A percentile compares a stretch with the other conserved stretches of the same genome.
Evolutionary conservation across 2,888 invertebrate genomes (phyloP).

Genomic region (Eristalinus aeneus): DNA sequence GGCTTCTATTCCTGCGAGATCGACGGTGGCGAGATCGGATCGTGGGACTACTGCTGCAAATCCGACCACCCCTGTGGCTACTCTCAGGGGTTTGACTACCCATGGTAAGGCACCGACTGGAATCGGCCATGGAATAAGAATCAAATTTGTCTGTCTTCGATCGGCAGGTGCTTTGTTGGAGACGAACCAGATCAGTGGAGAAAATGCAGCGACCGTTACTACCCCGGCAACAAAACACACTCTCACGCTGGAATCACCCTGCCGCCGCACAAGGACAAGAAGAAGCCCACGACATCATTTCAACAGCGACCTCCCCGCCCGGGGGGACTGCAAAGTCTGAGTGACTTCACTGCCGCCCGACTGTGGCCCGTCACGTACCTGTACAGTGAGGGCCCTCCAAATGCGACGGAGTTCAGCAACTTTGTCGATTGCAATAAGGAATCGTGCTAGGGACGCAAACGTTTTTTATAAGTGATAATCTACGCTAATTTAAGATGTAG

Average conservation of each 20-base stretch:
- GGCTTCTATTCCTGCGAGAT: conserved; percentile 93
- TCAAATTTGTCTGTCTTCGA: neutral
- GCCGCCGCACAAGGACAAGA: conserved; percentile 77
- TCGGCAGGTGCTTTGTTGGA: conserved; percentile 91
- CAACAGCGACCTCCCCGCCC: conserved; percentile 79
- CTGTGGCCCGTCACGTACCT: conserved; percentile 91
- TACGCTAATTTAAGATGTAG: conserved; percentile 55
- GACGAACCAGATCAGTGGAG: conserved; percentile 90
- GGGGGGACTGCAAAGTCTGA: conserved; percentile 78
- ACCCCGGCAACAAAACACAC: conserved; percentile 81
- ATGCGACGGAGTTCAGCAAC: conserved; percentile 83
- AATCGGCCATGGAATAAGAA: too few species aligned
- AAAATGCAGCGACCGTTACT: conserved; percentile 92
- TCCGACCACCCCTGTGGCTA: conserved; percentile 92
- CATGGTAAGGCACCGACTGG: conserved; percentile 89
- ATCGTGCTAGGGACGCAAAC: conserved; percentile 75
- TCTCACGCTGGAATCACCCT: conserved; percentile 80
- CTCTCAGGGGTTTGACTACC: conserved; percentile 90
- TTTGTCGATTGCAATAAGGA: conserved; percentile 81
- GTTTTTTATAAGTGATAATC: conserved; percentile 58
- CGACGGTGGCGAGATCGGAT: conserved; percentile 85
- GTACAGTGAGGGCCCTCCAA: conserved; percentile 90
- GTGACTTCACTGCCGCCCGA: conserved; percentile 81
- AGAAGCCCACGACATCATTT: conserved; percentile 74
- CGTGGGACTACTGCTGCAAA: conserved; percentile 94